These are phyloP conservation scores for Choloepus hoffmanni DNA, from an alignment of 2,113 vertebrate genomes.

Conservation along the genomic window DNA sequence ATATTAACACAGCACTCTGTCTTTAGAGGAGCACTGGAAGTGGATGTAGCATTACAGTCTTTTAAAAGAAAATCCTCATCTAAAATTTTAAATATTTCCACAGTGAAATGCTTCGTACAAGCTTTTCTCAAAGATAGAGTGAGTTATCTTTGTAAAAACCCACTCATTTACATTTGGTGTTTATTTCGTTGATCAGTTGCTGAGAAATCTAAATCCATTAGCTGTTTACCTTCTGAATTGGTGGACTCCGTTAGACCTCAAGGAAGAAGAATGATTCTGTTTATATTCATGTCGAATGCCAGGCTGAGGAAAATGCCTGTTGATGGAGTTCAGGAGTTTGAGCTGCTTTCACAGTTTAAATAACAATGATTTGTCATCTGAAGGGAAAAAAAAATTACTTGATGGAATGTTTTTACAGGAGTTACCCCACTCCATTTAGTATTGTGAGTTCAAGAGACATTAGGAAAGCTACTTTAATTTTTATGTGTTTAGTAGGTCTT, in stretches of 20 bases:
- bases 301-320: not conserved
- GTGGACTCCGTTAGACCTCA: not conserved
- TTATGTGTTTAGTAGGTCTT: not conserved
- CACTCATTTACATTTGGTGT: conserved; percentile 13
- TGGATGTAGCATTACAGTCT: not conserved
- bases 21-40: conserved; percentile 53
- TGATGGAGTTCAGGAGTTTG: not conserved
- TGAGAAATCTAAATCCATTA: conserved; percentile 48
- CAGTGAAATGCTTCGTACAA: not conserved
- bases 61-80: conserved; percentile 49
- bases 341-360: not conserved
- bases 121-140: not conserved
- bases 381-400: not conserved
- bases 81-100: conserved; percentile 56
- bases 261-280: not conserved
- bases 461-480: conserved; percentile 48
- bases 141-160: conserved; percentile 32
- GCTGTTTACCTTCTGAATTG: not conserved
- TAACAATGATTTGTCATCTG: not conserved
- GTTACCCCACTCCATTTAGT: not conserved
- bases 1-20: conserved; percentile 32
- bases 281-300: not conserved
- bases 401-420: not conserved
- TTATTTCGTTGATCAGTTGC: conserved; percentile 8
- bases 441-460: not conserved